These are phyloP conservation scores for Scelioninae gen. 1 DNA, from an alignment of 2,888 invertebrate species.

Conservation along the genomic window DNA sequence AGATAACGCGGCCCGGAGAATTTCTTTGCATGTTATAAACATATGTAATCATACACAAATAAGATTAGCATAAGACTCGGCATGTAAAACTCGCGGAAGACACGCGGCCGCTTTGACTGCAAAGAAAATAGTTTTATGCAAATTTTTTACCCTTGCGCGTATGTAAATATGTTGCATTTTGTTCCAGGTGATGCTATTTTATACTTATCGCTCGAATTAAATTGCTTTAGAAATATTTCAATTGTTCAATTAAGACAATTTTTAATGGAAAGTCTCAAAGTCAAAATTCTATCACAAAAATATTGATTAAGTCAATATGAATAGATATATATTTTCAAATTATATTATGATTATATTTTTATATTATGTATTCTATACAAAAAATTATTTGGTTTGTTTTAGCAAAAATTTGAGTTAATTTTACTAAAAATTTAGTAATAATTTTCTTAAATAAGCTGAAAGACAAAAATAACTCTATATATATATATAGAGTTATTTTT, in stretches of 20 bases:
- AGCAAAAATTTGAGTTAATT: no score
- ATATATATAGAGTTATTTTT: no score
- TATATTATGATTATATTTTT: no score
- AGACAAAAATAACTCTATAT: no score
- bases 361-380: no score
- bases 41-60: slow-evolving; percentile 84
- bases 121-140: slow-evolving; percentile 70
- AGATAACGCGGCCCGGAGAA: slow-evolving; percentile 82
- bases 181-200: slow-evolving; percentile 60
- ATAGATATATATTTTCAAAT: no score
- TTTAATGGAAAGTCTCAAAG: no score
- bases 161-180: slow-evolving; percentile 68
- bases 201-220: slow-evolving; percentile 61
- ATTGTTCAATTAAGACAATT: slow-evolving; percentile 37
- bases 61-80: slow-evolving; percentile 83
- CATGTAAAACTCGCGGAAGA: slow-evolving; percentile 75
- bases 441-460: no score
- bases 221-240: slow-evolving; percentile 50
- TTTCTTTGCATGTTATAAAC: slow-evolving; percentile 85
- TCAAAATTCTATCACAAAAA: neutral
- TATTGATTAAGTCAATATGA: no score
- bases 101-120: slow-evolving; percentile 70
- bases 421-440: no score
- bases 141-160: slow-evolving; percentile 60
- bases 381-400: no score